Percentiles rank a stretch among this genome's conserved stretches.
Conservation (phyloP, 1,140 invertebrate genomes). For the Heliconius nattereri region DNA sequence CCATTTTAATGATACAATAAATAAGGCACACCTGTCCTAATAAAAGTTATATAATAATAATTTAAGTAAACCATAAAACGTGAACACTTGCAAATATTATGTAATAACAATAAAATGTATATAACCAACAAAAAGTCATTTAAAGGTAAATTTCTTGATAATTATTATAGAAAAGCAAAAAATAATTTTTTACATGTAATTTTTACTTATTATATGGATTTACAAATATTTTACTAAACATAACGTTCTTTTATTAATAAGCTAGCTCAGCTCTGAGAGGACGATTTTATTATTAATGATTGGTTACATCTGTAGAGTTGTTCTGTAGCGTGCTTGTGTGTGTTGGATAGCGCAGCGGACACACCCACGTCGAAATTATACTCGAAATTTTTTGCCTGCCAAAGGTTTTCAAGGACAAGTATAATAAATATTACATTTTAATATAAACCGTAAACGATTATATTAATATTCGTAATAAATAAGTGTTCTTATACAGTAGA, state of each 20-base stretch:
- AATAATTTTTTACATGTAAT: neutral
- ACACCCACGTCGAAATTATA: slow-evolving; percentile 3
- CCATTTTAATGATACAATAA: neutral
- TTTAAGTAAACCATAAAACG: neutral
- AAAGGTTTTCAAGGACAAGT: slow-evolving; percentile 10
- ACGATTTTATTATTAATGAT: neutral
- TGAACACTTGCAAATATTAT: neutral
- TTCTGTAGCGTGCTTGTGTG: slow-evolving; percentile 1
- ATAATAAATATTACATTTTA: neutral
- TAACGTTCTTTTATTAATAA: neutral
- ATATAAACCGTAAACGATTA: neutral
- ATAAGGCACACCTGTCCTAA: slow-evolving; percentile 1
- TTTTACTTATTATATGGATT: neutral
- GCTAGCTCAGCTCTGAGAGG: neutral
- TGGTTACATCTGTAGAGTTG: neutral
- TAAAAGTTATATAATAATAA: neutral
- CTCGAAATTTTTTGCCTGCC: neutral
- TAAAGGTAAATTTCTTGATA: neutral
- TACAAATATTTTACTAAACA: neutral
- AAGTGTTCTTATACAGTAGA: neutral
- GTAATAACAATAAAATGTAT: neutral
- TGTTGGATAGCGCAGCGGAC: slow-evolving; percentile 2
- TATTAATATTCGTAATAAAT: neutral
- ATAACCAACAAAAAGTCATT: neutral
- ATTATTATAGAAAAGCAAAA: neutral